Evolutionary conservation across 2,113 vertebrate genomes (phyloP), one percentile per base, ranked within the genome.

Genomic region (Chelonoidis abingdonii): DNA sequence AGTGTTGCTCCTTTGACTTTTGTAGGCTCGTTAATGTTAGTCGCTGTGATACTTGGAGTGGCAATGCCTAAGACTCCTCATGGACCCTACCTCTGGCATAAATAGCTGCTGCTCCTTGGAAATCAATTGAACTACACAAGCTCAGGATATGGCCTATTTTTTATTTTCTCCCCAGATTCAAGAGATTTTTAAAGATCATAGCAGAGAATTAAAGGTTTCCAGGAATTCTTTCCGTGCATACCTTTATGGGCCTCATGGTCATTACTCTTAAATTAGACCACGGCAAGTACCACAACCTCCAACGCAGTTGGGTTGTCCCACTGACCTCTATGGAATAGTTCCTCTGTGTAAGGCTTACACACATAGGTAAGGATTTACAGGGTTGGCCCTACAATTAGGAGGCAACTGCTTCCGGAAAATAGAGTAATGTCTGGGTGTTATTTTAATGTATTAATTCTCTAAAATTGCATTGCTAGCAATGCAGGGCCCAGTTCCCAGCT

Each of bases 391-490:
- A 84, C 92, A 52, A 25, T 5, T 31, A 95, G 89, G 62, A 91
- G 86, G 50, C 10, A 17, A 87, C 44, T 75, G 54, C 92, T 94
- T 96, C 95, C 86, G 90, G 85, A 97, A 87, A 38, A 76, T 19
- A 89, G 83, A 91, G 69, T 86, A 50, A 93, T 76, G 22, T 87
- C 84, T 80, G 81, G 89, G 62, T 75, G 90, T 41, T 5, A 59
- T 87, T 94, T 94, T 44, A 97, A 98, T 97, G n/a, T 97, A 95
- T 95, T 94, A 97, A 93, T 96, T 78, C 92, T 97, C 97, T 88
- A 92, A 93, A 98, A 97, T 88, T 93, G 89, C 80, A 69, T 95
- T 85, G 83, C 93, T 93, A 93, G 76, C 93, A 91, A 89, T n/a
- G 38, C 89, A 88, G 91, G 53, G 57, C 4, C 6, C 78, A 91